These are phyloP conservation scores for Amblyopsis rosae DNA, from an alignment of 2,113 vertebrate genomes.

Conservation along the genomic window DNA sequence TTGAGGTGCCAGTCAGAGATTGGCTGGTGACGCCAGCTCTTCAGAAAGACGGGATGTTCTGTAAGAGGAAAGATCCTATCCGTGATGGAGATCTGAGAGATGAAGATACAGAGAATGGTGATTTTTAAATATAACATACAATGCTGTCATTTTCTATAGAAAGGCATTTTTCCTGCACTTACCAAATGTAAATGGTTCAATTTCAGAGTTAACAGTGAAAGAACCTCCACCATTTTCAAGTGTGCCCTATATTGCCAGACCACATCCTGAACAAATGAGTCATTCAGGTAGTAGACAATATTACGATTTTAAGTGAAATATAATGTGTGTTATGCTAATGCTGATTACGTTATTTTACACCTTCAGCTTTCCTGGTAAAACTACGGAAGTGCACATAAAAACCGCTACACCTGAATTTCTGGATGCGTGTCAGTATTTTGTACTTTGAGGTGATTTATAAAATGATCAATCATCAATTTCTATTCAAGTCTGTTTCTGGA, in stretches of 20 bases:
- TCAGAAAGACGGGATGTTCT: slow-evolving; percentile 75
- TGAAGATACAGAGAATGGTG: slow-evolving; percentile 44
- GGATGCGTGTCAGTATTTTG: not conserved
- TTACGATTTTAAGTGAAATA: not conserved
- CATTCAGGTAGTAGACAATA: slow-evolving; percentile 83
- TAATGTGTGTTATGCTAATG: not conserved
- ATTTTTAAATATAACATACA: slow-evolving; percentile 29
- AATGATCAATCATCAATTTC: not conserved
- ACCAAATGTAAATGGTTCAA: not conserved
- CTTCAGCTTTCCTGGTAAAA: slow-evolving; percentile 89
- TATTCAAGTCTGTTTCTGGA: not conserved
- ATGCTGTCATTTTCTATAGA: not conserved
- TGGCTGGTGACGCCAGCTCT: slow-evolving; percentile 84
- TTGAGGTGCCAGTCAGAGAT: slow-evolving; percentile 81
- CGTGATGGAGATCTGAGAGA: slow-evolving; percentile 47
- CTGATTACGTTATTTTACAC: slow-evolving; percentile 27
- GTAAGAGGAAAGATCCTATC: slow-evolving; percentile 55
- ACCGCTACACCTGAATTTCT: not conserved
- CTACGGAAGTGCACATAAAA: slow-evolving; percentile 80
- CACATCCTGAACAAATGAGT: slow-evolving; percentile 76
- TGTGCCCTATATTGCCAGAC: slow-evolving; percentile 84
- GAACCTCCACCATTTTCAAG: slow-evolving; percentile 54
- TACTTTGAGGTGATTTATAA: not conserved
- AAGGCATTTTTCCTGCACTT: not conserved
- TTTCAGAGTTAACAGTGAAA: not conserved